Percentiles rank a stretch among this genome's conserved stretches.
These are phyloP conservation scores for Venustaconcha ellipsiformis DNA, from an alignment of 1,140 invertebrate species.

Conservation along the genomic window DNA sequence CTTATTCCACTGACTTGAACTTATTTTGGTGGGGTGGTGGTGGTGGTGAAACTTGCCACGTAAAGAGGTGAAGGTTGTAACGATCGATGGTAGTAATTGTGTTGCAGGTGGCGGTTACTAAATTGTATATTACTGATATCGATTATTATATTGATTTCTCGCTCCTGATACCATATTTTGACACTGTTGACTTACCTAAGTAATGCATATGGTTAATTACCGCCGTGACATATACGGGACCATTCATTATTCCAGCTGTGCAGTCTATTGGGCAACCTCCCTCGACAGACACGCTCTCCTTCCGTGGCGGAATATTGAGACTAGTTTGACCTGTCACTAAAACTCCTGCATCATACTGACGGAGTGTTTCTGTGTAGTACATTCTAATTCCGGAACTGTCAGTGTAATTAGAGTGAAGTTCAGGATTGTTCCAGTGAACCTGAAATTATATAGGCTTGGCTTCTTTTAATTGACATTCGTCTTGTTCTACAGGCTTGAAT, in stretches of 20 bases:
- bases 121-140: too few species aligned
- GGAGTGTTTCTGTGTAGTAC: constrained; percentile 4
- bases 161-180: too few species aligned
- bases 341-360: constrained; percentile 30
- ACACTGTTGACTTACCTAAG: constrained; percentile 9
- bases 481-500: too few species aligned
- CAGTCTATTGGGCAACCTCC: constrained; percentile 22
- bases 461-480: too few species aligned
- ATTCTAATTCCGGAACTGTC: constrained; percentile 28
- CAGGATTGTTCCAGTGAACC: constrained; percentile 35
- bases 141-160: too few species aligned
- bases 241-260: constrained; percentile 7
- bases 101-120: too few species aligned
- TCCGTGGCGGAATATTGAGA: constrained; percentile 14
- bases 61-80: too few species aligned
- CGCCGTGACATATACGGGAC: constrained; percentile 18
- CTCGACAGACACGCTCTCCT: neutral
- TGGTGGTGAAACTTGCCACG: too few species aligned
- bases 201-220: constrained; percentile 37
- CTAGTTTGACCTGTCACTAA: constrained; percentile 18
- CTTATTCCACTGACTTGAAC: too few species aligned
- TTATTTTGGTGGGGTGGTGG: too few species aligned
- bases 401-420: neutral
- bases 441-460: neutral
- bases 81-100: too few species aligned